phyloP scores from a whole-genome alignment of 2,113 vertebrate genomes.

The Austrofundulus limnaeus region DNA sequence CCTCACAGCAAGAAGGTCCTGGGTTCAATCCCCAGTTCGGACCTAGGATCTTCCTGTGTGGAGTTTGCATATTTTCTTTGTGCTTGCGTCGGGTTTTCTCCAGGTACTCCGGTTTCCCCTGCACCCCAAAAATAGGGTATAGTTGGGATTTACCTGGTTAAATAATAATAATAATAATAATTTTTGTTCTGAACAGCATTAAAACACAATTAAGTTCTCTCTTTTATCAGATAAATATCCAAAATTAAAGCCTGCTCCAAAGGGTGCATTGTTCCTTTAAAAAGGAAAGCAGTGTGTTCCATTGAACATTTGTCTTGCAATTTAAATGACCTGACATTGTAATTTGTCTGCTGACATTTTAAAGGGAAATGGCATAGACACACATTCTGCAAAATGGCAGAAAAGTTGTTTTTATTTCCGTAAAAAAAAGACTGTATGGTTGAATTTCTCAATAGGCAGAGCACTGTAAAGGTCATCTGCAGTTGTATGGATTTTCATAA shows the following conservation, averaged over 20 bases:
- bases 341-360: constrained; percentile 68
- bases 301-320: constrained; percentile 20
- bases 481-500: constrained; percentile 63
- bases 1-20: no score
- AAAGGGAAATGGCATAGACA: constrained; percentile 48
- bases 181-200: background rate
- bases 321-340: constrained; percentile 50
- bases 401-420: constrained; percentile 50
- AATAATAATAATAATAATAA: no score
- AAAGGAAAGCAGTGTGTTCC: background rate
- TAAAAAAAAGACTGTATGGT: constrained; percentile 31
- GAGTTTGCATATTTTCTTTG: no score
- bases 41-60: no score
- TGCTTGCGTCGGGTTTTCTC: no score
- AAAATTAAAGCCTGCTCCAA: background rate
- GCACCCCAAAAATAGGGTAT: no score
- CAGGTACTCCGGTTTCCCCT: no score
- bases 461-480: constrained; percentile 60
- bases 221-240: background rate
- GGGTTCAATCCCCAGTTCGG: no score
- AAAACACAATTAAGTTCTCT: background rate
- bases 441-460: constrained; percentile 46
- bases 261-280: background rate
- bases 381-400: constrained; percentile 48
- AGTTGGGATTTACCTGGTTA: no score